Base-by-base conservation (phyloP, 1,140 invertebrate genomes). In the Ephestia elutella region DNA sequence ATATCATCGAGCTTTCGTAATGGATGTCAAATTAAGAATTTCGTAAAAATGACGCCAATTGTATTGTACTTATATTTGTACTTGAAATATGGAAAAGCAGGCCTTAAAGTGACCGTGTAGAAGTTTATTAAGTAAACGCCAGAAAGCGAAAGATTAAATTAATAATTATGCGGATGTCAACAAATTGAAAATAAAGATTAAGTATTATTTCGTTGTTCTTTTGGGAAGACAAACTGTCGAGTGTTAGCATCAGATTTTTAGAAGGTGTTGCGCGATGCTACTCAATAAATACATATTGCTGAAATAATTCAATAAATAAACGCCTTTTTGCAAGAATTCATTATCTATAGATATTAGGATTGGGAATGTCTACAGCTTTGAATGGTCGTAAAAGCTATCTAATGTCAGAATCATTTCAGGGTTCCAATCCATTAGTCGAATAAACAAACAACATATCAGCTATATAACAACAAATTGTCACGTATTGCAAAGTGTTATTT, bases 1-100 rank as follows among this genome's bases (percentile, higher is more conserved):
- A 30, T 50, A 60, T 61, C 60, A 62, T 60, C 57, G 57, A 66
- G 19, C 44, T 59, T 53, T 61, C 25, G 48, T 59, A 59, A 59
- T 62, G 59, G 59, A 61, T 59, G 56, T 67, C 59, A 63, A 60
- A 60, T 60, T 62, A 57, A 18, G 48, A 57, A 7, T 53, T 20
- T 38, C 13, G 49, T 50, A 28, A 54, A 62, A 54, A 62, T 54
- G 57, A 54, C 49, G 54, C 25, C 21, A 25, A 13, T 53, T 53
- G 50, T 25, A 11, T 25, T 53, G 28, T 53, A 9, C 0, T n/a
- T 18, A n/a, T 15, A n/a, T 2, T 20, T 50, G n/a, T n/a, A 25
- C 49, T 8, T 21, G 50, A 25, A 9, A 21, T 10, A 13, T 13
- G 50, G n/a, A 13, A 10, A n/a, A 53, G 18, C 5, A 18, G 20